Evolutionary conservation across 92 coral and sea anemone genomes (phyloP), one percentile per base, ranked within the genome.

Genomic region (Nematostella vectensis): DNA sequence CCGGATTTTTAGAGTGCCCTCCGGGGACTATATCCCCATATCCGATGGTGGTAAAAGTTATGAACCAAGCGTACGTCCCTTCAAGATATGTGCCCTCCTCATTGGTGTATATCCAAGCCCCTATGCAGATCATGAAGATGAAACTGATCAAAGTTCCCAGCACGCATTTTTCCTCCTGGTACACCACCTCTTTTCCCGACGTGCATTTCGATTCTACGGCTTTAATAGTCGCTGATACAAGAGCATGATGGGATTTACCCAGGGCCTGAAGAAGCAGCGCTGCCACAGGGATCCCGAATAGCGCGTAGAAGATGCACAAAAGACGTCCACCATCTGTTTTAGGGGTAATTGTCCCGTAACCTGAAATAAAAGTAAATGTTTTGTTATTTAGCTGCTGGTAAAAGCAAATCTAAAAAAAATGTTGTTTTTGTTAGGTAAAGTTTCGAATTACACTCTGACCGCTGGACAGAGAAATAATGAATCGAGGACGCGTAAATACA

Each of bases 41-140:
- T 8, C 76, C 76, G 21, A 70, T 70, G 47, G 76, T 70, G 4
- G 76, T 50, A 48, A 70, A 52, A 50, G 76, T 70, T n/a, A 70
- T 60, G 31, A 70, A 70, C 76, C 76, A 70, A 10, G 70, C 47
- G 48, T 70, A 70, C 1, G 61, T 38, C 25, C 76, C 76, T 31
- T 70, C 76, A 24, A 39, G 33, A 29, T 48, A 54, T 0, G 59
- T 37, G 2, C 59, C 67, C 12, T 61, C 42, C 1, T 28, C 36
- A 11, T 13, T 29, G 28, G 37, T 37, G 24, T 25, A 53, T 3
- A 50, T 63, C 11, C 12, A 31, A 3, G 69, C 39, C 30, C 56
- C 53, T 2, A 70, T 1, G 43, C 59, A 23, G 17, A 60, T 60
- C 28, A 70, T 39, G 2, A 70, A 0, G 10, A 29, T 18, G 1